phyloP scores from a whole-genome alignment of 2,113 vertebrate genomes.

The Siphamia tubifer region DNA sequence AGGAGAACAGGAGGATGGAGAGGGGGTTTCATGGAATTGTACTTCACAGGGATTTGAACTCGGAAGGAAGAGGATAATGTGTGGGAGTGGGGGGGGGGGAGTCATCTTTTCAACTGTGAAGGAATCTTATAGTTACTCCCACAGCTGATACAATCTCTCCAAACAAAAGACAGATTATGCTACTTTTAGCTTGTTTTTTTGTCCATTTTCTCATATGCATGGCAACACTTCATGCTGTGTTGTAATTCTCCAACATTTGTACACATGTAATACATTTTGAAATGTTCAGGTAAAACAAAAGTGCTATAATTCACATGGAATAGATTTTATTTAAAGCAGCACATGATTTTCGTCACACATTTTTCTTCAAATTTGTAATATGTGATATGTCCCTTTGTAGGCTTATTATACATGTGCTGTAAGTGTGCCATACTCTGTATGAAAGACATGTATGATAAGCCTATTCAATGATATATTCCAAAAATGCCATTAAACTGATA shows the following conservation, averaged over 20 bases:
- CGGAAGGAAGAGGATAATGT: constrained; percentile 36
- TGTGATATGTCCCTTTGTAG: too few relatives aligned
- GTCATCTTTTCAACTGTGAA: constrained; percentile 27
- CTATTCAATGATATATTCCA: too few relatives aligned
- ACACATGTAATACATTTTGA: neutral
- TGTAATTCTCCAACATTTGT: neutral
- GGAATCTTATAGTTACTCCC: constrained; percentile 33
- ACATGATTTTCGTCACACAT: too few relatives aligned
- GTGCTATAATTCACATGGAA: neutral
- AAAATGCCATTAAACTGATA: too few relatives aligned
- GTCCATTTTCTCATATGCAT: neutral
- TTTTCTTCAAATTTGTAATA: too few relatives aligned
- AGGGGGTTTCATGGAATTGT: constrained; percentile 34
- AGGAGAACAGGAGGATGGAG: constrained; percentile 5
- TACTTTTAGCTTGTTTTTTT: constrained; percentile 17
- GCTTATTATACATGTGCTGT: too few relatives aligned
- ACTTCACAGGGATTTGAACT: constrained; percentile 60
- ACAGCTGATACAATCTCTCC: neutral
- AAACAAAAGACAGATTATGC: constrained; percentile 45
- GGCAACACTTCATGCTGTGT: neutral
- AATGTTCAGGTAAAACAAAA: neutral
- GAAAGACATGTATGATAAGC: too few relatives aligned
- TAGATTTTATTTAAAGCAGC: neutral
- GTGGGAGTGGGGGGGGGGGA: constrained; percentile 1
- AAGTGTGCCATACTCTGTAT: too few relatives aligned